Evolutionary conservation across 1,140 invertebrate genomes (phyloP).

Genomic region (Druon quercuslanigerum): DNA sequence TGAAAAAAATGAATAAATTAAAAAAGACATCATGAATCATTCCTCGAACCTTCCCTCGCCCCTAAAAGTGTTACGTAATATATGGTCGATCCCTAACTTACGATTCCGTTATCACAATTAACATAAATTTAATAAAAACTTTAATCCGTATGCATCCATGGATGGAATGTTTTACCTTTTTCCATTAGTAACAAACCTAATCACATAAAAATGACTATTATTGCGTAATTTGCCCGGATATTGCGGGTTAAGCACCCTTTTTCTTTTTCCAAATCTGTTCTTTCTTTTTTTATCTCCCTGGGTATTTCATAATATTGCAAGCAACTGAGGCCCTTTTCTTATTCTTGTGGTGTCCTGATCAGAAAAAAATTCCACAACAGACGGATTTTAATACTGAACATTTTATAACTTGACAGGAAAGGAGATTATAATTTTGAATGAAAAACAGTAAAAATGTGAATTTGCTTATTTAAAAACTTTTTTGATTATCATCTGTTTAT

Average conservation of each 20-base stretch:
- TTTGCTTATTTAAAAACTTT: no score
- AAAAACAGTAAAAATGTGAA: neutral
- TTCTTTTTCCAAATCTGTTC: neutral
- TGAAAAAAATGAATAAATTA: no score
- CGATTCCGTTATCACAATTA: no score
- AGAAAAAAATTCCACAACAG: neutral
- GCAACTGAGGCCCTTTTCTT: neutral
- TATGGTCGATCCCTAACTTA: no score
- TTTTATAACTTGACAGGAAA: neutral
- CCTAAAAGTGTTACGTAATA: no score
- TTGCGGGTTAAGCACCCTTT: conserved; percentile 5
- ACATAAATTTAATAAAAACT: neutral
- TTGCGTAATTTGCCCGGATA: neutral
- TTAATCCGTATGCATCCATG: neutral
- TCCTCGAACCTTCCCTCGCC: no score
- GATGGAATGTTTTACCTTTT: neutral
- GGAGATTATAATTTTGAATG: neutral
- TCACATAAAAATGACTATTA: conserved; percentile 18
- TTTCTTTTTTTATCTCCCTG: neutral
- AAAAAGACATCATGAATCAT: no score
- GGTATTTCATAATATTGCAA: conserved; percentile 8
- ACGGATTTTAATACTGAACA: neutral
- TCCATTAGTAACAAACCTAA: conserved; percentile 15
- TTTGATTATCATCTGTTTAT: no score
- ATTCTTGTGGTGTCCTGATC: neutral